phyloP scores from a whole-genome alignment of 2,113 vertebrate species.

The Rousettus leschenaultii region DNA sequence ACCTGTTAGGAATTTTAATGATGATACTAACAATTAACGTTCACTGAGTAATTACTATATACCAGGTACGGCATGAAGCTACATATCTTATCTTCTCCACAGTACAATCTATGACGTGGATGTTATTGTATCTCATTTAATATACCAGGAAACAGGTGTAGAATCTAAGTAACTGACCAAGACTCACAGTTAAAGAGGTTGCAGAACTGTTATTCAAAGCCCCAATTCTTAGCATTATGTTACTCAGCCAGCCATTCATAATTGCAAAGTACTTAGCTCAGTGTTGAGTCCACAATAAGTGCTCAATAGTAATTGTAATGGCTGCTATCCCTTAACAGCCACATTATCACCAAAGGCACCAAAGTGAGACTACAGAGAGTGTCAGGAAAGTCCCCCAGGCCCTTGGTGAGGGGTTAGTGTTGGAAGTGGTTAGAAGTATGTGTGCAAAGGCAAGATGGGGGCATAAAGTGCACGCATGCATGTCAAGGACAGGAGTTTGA shows the following conservation, averaged over 20 bases:
- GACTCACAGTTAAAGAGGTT: neutral
- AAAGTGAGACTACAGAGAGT: neutral
- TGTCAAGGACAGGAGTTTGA: neutral
- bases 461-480: neutral
- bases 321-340: neutral
- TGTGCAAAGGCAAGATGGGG: neutral
- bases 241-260: neutral
- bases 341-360: neutral
- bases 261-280: neutral
- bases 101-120: neutral
- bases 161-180: neutral
- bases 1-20: neutral
- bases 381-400: neutral
- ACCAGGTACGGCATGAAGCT: neutral
- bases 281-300: neutral
- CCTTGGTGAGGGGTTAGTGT: rapidly evolving
- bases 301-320: neutral
- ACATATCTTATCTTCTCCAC: neutral
- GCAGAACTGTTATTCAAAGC: neutral
- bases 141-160: neutral
- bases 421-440: rapidly evolving
- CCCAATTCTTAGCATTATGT: neutral
- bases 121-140: neutral
- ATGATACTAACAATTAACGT: neutral
- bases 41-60: neutral